Evolutionary conservation across 1,140 invertebrate genomes (phyloP).

Genomic region (Pseudomyrmex dendroicus): DNA sequence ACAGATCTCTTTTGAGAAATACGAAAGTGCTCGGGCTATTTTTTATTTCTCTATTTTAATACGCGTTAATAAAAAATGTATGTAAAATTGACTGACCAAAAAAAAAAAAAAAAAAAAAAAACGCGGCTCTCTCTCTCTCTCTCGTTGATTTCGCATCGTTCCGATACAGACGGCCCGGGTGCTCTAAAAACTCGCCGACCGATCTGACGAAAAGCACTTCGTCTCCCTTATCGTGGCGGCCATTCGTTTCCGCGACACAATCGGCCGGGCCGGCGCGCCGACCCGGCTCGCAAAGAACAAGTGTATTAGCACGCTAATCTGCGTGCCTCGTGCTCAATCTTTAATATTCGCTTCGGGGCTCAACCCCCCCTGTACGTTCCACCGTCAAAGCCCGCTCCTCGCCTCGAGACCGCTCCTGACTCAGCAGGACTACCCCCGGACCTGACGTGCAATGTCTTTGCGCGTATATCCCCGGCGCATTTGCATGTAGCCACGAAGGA

Average conservation of each 20-base stretch:
- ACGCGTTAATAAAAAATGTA: background rate
- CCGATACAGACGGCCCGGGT: background rate
- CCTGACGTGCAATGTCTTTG: conserved; percentile 46
- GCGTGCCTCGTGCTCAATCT: conserved; percentile 63
- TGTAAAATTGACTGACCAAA: background rate
- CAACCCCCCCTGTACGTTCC: too few relatives aligned
- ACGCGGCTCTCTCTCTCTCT: background rate
- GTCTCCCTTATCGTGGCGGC: conserved; percentile 66
- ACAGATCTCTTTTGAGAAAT: background rate
- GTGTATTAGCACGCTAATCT: conserved; percentile 65
- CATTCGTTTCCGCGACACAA: conserved; percentile 69
- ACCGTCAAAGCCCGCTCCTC: background rate
- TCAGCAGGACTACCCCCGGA: conserved; percentile 3
- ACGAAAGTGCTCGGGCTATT: too few relatives aligned
- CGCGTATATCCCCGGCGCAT: conserved; percentile 49
- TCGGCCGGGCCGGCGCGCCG: conserved; percentile 41
- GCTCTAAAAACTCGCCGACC: conserved; percentile 46
- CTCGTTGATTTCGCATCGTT: conserved; percentile 39
- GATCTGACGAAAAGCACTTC: conserved; percentile 69
- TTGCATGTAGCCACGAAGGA: conserved; percentile 49
- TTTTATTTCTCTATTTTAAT: background rate
- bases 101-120: too few relatives aligned
- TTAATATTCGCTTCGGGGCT: conserved; percentile 60
- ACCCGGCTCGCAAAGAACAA: conserved; percentile 51
- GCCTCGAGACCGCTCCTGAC: conserved; percentile 24